Evolutionary conservation across 2,797 vertebrate species (phyloP).

Genomic region (Rhyacichthys aspro): DNA sequence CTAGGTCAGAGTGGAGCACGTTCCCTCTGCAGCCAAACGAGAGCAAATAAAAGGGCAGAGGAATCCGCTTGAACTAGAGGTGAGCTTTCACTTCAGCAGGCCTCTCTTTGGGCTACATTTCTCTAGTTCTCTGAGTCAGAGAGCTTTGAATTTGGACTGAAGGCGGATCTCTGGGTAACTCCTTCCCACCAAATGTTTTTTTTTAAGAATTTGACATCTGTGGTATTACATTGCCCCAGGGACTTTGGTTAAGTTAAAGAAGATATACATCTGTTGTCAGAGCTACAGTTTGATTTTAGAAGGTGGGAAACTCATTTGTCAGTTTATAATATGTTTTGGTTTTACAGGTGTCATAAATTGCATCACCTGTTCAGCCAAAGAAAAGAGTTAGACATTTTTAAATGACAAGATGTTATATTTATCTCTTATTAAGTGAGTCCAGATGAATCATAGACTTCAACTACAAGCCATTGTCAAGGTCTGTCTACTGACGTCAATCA

Average conservation of each 20-base stretch:
- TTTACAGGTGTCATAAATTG: no score
- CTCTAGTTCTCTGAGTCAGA: conserved; percentile 51
- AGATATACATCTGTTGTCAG: conserved; percentile 2
- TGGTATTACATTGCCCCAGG: conserved; percentile 31
- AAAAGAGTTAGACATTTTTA: no score
- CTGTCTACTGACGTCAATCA: conserved; percentile 75
- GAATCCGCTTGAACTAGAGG: conserved; percentile 79
- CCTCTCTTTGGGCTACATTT: conserved; percentile 68
- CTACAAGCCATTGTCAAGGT: conserved; percentile 64
- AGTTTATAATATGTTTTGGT: neutral
- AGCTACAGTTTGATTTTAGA: conserved; percentile 7
- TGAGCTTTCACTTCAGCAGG: conserved; percentile 74
- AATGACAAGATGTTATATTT: conserved; percentile 20
- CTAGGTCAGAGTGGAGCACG: conserved; percentile 80
- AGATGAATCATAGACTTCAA: conserved; percentile 71
- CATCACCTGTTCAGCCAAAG: no score
- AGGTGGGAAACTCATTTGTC: conserved; percentile 4
- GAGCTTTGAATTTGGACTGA: conserved; percentile 55
- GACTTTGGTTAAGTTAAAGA: conserved; percentile 35
- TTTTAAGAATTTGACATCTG: conserved; percentile 45
- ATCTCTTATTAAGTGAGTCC: conserved; percentile 25
- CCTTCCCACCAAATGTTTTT: conserved; percentile 42
- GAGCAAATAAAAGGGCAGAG: conserved; percentile 80
- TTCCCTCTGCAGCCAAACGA: conserved; percentile 82
- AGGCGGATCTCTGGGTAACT: conserved; percentile 52